Base-by-base conservation (phyloP, 2,888 invertebrate species). In the Helicoverpa assulta region DNA sequence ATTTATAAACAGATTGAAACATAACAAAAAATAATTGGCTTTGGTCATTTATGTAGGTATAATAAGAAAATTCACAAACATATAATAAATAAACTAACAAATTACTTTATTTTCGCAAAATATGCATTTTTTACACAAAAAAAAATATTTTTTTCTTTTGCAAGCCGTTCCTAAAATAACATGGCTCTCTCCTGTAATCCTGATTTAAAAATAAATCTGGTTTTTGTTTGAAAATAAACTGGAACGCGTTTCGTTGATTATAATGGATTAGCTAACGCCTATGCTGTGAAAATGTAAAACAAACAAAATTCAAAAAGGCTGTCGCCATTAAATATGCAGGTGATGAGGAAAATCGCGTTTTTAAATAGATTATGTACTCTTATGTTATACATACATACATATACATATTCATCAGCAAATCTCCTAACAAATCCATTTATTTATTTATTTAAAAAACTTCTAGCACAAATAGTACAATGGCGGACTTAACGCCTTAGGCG, bases 251-350 rank as follows among this genome's bases (percentile, higher is more conserved):
- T 14, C 7, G 3, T 33, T 52, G 37, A 57, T 47, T 54, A 54
- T 21, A 60, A 59, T 29, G 63, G 75, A 60, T 67, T 56, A 50
- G 12, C 37, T 62, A 50, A 14, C n/a, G 19, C 33, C n/a, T 33
- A 54, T 19, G 29, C 54, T 61, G 12, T 1, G 21, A 51, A 73
- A 63, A 60, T 54, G 37, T 14, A 26, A 56, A 53, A 63, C 10
- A 57, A 59, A 63, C 50, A 54, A 47, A 55, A 43, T 10, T 43
- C 14, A 16, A 68, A 58, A 70, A 56, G 21, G 19, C 55, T 26
- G 7, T 19, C 40, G 10, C 26, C 29, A 43, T 40, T 14, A 33
- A 18, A 14, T 16, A 21, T 4, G 18, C 6, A 47, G 67, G 53
- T 10, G 5, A 5, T 18, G 18, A 71, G 16, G 7, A 60, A 43